These are phyloP conservation scores for Raja brachyura DNA, from an alignment of 2,113 vertebrate genomes.

Conservation along the genomic window DNA sequence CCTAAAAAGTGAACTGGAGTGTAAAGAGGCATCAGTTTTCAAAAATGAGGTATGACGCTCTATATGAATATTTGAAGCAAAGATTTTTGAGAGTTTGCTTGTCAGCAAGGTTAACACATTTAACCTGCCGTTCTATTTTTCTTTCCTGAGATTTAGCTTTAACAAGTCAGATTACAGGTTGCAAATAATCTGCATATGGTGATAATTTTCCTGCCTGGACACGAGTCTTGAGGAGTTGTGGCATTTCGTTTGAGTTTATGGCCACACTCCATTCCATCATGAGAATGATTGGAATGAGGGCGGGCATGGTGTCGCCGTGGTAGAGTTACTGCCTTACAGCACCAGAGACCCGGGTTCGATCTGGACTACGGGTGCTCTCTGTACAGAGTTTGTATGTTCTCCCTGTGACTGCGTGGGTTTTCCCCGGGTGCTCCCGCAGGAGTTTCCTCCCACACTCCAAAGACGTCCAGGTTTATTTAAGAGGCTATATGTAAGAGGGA, in stretches of 20 bases:
- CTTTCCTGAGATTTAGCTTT: neutral
- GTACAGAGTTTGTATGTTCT: too few relatives aligned
- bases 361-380: too few relatives aligned
- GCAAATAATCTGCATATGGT: neutral
- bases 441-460: too few relatives aligned
- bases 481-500: too few relatives aligned
- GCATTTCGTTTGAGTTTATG: neutral
- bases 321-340: too few relatives aligned
- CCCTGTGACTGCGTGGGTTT: too few relatives aligned
- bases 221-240: neutral
- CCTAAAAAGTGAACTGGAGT: neutral
- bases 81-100: neutral
- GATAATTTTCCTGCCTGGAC: neutral
- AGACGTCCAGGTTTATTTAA: too few relatives aligned
- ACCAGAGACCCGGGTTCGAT: too few relatives aligned
- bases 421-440: too few relatives aligned
- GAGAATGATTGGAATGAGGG: too few relatives aligned
- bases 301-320: too few relatives aligned
- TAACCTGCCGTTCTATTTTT: neutral
- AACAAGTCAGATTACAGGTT: neutral
- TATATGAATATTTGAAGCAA: neutral
- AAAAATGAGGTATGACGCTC: neutral
- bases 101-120: neutral
- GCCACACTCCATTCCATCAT: neutral
- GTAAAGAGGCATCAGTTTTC: neutral